Percentiles rank a stretch among this genome's conserved stretches.
These are phyloP conservation scores for Panagrolaimus sp. DNA, from an alignment of 1,140 invertebrate species.

Conservation along the genomic window DNA sequence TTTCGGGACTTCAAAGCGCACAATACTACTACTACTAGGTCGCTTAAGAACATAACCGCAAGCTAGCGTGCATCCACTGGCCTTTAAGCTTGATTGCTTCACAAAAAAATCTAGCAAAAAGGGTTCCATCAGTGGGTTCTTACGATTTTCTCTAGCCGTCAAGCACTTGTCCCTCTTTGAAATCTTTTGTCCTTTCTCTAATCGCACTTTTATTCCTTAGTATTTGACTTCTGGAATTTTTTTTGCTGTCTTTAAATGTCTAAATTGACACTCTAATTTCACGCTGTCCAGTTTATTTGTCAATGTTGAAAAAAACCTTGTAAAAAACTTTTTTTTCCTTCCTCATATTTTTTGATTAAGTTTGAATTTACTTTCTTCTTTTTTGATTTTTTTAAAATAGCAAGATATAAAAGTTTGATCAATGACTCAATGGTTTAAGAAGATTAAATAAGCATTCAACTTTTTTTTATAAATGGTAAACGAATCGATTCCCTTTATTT, in stretches of 20 bases:
- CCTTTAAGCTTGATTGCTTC: not conserved
- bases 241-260: constrained; percentile 1
- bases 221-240: constrained; percentile 12
- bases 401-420: too few species aligned
- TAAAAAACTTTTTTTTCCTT: constrained; percentile 10
- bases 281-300: constrained; percentile 13
- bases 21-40: too few species aligned
- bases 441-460: too few species aligned
- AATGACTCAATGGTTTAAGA: too few species aligned
- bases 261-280: constrained; percentile 16
- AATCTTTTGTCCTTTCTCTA: constrained; percentile 9
- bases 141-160: constrained; percentile 16
- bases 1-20: too few species aligned
- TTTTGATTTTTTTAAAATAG: too few species aligned
- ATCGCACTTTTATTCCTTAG: not conserved
- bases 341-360: not conserved
- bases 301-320: constrained; percentile 1
- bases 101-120: not conserved
- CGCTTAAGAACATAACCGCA: too few species aligned
- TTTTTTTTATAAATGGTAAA: too few species aligned
- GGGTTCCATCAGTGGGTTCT: constrained; percentile 11
- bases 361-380: not conserved
- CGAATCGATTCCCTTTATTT: too few species aligned
- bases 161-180: not conserved
- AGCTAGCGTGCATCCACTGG: too few species aligned